phyloP scores from a whole-genome alignment of 1,140 invertebrate species.

The Bilobella aurantiaca region DNA sequence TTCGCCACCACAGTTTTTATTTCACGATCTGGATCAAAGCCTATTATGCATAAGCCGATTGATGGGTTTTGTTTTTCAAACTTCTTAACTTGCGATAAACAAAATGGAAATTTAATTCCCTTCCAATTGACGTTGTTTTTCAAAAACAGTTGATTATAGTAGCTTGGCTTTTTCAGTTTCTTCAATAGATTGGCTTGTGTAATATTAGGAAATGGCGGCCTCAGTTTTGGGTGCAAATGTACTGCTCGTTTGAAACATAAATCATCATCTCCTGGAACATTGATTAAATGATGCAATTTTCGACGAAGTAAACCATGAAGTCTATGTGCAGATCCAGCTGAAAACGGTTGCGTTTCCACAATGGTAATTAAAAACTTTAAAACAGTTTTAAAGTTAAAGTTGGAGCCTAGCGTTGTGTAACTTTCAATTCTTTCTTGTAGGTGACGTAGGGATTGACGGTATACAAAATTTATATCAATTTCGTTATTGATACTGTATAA shows the following conservation, averaged over 20 bases:
- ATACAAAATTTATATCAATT: not conserved
- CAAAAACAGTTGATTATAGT: not conserved
- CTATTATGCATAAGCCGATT: not conserved
- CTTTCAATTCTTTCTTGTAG: not conserved
- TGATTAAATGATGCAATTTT: not conserved
- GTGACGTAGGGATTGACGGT: not conserved
- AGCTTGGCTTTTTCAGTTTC: not conserved
- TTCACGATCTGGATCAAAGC: not conserved
- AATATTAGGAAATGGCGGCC: not conserved
- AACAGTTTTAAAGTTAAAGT: not conserved
- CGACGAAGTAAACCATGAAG: not conserved
- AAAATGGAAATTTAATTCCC: slow-evolving; percentile 9
- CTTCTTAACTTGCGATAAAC: not conserved
- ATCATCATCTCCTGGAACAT: not conserved
- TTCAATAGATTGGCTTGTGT: not conserved
- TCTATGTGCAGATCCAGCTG: not conserved
- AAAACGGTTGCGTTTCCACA: not conserved
- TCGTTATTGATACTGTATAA: not conserved
- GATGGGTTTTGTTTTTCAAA: slow-evolving; percentile 14
- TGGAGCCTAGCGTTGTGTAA: not conserved
- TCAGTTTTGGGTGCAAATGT: not conserved
- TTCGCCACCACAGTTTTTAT: not conserved
- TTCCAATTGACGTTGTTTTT: not conserved
- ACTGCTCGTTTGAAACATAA: not conserved
- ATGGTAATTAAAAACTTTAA: not conserved